Evolutionary conservation across 2,113 vertebrate species (phyloP).

Genomic region (Phyllostomus hastatus): DNA sequence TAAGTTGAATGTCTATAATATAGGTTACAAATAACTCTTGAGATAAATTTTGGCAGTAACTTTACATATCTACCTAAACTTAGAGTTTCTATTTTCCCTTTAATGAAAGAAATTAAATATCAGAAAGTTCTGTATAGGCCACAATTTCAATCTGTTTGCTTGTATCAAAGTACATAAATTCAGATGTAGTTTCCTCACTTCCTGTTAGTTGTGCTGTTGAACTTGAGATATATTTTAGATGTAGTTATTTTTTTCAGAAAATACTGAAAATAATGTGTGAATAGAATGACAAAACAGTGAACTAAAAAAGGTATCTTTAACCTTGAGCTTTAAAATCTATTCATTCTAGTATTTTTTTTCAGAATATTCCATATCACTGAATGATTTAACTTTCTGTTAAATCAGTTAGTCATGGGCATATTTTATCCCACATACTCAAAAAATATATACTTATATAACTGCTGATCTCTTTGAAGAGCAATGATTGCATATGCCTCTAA

Average conservation of each 20-base stretch:
- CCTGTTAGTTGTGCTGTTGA: background rate
- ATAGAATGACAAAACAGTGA: background rate
- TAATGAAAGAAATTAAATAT: constrained; percentile 26
- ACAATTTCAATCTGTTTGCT: background rate
- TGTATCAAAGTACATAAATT: background rate
- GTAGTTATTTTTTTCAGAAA: background rate
- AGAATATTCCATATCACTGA: background rate
- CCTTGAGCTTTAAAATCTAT: background rate
- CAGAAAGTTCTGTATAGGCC: background rate
- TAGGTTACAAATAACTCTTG: background rate
- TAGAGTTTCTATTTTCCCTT: background rate
- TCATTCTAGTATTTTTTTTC: background rate
- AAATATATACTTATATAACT: background rate
- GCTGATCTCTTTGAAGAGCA: constrained; percentile 17
- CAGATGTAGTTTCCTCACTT: background rate
- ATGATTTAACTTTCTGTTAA: constrained; percentile 12
- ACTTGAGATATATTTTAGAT: background rate
- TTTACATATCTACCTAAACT: background rate
- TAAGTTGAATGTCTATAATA: background rate
- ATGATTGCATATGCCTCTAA: background rate
- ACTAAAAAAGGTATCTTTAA: background rate
- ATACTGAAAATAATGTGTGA: background rate
- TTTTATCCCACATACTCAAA: background rate
- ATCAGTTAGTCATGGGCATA: background rate
- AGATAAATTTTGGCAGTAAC: background rate